These are phyloP conservation scores for Cottoperca gobio DNA, from an alignment of 2,797 vertebrate species.

Conservation along the genomic window DNA sequence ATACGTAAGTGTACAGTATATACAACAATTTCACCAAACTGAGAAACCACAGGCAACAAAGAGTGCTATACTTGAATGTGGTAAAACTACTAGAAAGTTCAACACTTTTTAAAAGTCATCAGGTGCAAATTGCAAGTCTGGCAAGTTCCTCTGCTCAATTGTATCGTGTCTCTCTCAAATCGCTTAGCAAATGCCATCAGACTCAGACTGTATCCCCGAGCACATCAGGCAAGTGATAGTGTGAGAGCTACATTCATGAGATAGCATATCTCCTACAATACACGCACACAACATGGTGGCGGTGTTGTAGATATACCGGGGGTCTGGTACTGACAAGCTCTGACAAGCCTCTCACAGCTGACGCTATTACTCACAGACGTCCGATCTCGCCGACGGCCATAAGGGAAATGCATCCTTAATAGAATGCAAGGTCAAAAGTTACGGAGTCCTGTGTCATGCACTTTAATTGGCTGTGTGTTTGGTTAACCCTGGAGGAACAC, in stretches of 20 bases:
- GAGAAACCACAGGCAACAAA: conserved; percentile 18
- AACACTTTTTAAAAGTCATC: not conserved
- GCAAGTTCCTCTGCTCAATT: not conserved
- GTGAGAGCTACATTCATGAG: conserved; percentile 32
- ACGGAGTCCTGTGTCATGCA: conserved; percentile 41
- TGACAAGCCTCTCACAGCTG: conserved; percentile 54
- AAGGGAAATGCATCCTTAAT: conserved; percentile 38
- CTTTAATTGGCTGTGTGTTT: conserved; percentile 48
- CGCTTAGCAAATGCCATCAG: conserved; percentile 9
- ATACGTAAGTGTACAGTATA: conserved; percentile 5
- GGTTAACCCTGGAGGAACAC: conserved; percentile 21
- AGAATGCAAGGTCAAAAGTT: conserved; percentile 52
- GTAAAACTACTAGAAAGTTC: not conserved
- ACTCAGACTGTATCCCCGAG: conserved; percentile 11
- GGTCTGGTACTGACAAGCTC: conserved; percentile 40
- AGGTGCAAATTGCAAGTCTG: not conserved
- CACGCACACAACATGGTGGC: conserved; percentile 1
- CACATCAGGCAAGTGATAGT: conserved; percentile 13
- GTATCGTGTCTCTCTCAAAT: conserved; percentile 22
- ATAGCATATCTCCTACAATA: not conserved
- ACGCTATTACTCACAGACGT: conserved; percentile 40
- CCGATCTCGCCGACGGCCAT: conserved; percentile 11
- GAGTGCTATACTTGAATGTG: not conserved
- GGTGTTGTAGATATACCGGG: not conserved
- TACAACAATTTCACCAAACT: not conserved